Evolutionary conservation across 2,888 invertebrate species (phyloP), one percentile per base, ranked within the genome.

Genomic region (Philaethria dido): DNA sequence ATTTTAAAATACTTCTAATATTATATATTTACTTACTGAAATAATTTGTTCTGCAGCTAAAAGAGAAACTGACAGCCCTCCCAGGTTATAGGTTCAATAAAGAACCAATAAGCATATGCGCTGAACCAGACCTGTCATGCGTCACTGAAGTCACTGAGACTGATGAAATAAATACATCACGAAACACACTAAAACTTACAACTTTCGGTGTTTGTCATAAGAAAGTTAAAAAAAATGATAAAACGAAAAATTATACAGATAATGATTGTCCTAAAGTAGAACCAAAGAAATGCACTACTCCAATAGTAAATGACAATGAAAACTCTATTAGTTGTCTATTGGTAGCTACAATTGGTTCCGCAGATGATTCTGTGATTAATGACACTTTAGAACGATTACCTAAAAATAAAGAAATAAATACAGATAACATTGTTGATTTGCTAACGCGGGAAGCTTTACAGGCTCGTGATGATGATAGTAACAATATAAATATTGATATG

Each of bases 121-220:
- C 77, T 4, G 62, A 64, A 2, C 89, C 88, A 0, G 78, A 82
- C 11, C 73, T 89, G 4, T 85, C 89, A 0, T 76, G 73, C n/a
- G 84, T 91, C 0, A 76, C 80, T 0, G 89, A 90, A 76, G 66
- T 77, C 0, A 85, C 77, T 14, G 90, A 90, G 68, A 62, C 69
- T n/a, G 85, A 84, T 1, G 80, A 73, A 14, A 81, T 73, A 8
- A 67, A 68, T 45, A 69, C 63, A 8, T 65, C 75, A 1, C 67
- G 66, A 2, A 77, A 69, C 39, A 80, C 80, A 8, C 47, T 75
- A 0, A 82, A 78, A 74, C 66, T 71, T 3, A 75, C 76, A 69
- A 68, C 72, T 14, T 79, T 71, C 45, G 84, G 83, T 2, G 77
- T 79, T 11, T 76, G 76, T n/a, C 44, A 73, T n/a, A 80, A 68